A percentile compares a stretch with the other conserved stretches of the same genome.
phyloP scores from a whole-genome alignment of 2,797 vertebrate species.

The Pangasius sanitwongsei region DNA sequence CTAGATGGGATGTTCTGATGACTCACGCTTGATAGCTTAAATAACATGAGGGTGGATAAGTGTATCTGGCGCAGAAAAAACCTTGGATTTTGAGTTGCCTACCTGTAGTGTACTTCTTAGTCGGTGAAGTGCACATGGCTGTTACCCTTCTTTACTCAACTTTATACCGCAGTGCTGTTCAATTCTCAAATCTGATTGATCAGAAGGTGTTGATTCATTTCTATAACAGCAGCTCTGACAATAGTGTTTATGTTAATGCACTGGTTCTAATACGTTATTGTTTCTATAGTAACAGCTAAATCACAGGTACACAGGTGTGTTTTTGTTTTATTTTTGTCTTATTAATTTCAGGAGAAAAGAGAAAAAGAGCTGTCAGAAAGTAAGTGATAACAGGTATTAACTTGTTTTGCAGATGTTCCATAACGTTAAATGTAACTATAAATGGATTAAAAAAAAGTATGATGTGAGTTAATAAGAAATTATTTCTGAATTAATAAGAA shows the following conservation, averaged over 20 bases:
- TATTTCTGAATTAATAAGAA: not conserved
- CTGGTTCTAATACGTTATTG: not conserved
- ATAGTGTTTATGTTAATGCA: not conserved
- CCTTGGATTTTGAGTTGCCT: not conserved
- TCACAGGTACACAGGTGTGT: not conserved
- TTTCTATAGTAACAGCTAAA: not conserved
- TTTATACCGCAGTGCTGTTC: not conserved
- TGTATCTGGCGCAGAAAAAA: not conserved
- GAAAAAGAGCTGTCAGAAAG: not conserved
- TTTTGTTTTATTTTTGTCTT: not conserved
- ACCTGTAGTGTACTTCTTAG: conserved; percentile 29
- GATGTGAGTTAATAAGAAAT: not conserved
- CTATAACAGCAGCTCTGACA: not conserved
- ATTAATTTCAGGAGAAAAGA: not conserved
- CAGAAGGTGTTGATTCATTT: not conserved
- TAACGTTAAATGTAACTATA: not conserved
- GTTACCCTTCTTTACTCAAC: not conserved
- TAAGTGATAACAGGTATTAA: not conserved
- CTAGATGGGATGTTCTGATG: conserved; percentile 34
- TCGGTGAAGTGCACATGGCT: conserved; percentile 48
- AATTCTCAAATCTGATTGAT: not conserved
- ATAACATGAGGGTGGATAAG: conserved; percentile 43
- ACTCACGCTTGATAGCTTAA: conserved; percentile 20
- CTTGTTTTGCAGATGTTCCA: not conserved
- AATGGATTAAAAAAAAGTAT: not conserved